Evolutionary conservation across 2,113 vertebrate species (phyloP).

Genomic region (Paradisaea rubra): DNA sequence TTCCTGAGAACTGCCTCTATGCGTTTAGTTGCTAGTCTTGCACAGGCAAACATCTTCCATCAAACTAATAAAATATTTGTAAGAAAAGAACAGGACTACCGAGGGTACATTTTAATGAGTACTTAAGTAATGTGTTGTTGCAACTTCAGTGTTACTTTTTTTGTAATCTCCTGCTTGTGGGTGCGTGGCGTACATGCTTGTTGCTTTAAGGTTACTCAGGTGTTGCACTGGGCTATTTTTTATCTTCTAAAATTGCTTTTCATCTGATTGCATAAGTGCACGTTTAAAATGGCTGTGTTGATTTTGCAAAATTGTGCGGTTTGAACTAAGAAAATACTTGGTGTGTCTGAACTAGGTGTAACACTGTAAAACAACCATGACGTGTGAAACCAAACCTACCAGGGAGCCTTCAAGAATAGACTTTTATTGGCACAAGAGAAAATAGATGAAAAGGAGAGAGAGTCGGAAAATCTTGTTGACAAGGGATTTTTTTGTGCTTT

Average conservation of each 20-base stretch:
- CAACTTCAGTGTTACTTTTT: background rate
- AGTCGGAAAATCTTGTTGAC: background rate
- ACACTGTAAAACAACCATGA: background rate
- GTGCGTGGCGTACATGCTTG: accelerated
- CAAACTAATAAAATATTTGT: background rate
- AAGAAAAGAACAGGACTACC: background rate
- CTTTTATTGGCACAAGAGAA: background rate
- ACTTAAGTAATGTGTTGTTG: background rate
- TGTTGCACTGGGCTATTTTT: background rate
- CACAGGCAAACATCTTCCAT: background rate
- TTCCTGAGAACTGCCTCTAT: background rate
- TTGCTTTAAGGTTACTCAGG: background rate
- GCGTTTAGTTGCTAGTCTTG: background rate
- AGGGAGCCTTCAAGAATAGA: background rate
- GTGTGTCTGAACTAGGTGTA: background rate
- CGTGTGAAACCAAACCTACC: background rate
- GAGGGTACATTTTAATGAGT: background rate
- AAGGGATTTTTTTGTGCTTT: background rate
- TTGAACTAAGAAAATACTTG: background rate
- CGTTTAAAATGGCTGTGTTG: background rate
- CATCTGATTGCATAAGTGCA: background rate
- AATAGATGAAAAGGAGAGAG: background rate
- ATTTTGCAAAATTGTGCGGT: background rate
- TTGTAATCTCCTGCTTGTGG: background rate
- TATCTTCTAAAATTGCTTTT: background rate